Evolutionary conservation across 2,113 vertebrate genomes (phyloP).

Genomic region (Labrus mixtus): DNA sequence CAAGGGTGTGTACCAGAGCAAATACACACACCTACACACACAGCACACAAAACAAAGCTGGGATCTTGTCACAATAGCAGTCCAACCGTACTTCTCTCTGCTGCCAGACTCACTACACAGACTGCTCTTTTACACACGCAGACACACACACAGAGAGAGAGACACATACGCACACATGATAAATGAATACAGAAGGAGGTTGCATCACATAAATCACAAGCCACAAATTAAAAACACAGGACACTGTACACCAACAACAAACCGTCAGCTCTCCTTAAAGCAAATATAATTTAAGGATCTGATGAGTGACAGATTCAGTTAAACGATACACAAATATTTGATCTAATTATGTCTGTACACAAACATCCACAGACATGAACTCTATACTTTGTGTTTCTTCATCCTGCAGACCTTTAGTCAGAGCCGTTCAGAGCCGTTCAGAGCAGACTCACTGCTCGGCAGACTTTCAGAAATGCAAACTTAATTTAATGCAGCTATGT

Average conservation of each 20-base stretch:
- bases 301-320: conserved; percentile 21
- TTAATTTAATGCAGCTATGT: too few species aligned
- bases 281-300: conserved; percentile 49
- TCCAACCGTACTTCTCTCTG: conserved; percentile 12
- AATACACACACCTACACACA: conserved; percentile 10
- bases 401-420: too few species aligned
- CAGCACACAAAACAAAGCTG: conserved; percentile 19
- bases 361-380: neutral
- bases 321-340: conserved; percentile 2
- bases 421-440: too few species aligned
- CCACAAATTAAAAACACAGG: conserved; percentile 21
- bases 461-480: too few species aligned
- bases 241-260: conserved; percentile 12
- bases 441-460: too few species aligned
- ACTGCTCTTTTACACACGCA: conserved; percentile 19
- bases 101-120: conserved; percentile 20
- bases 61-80: conserved; percentile 45
- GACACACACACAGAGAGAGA: conserved; percentile 20
- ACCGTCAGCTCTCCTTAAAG: conserved; percentile 19
- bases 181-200: conserved; percentile 31
- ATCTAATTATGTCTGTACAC: conserved; percentile 12
- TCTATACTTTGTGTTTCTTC: too few species aligned
- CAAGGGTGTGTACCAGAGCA: conserved; percentile 50
- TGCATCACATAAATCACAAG: conserved; percentile 19
- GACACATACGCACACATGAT: neutral